These are phyloP conservation scores for Eurystomus gularis DNA, from an alignment of 2,113 vertebrate genomes.

Conservation along the genomic window DNA sequence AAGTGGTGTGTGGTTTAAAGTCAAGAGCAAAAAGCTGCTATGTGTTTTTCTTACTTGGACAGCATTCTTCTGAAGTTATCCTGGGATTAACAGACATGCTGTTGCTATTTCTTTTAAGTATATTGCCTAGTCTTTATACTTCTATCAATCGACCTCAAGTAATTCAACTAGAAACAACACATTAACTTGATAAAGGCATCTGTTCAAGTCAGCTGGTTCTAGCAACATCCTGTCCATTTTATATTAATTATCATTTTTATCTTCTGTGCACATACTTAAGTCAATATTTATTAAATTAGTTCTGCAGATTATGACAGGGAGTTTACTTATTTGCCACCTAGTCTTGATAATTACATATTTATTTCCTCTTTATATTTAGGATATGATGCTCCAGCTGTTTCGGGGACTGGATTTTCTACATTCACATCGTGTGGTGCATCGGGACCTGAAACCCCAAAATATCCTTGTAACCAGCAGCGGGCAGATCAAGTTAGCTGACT, in stretches of 20 bases:
- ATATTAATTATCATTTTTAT: neutral
- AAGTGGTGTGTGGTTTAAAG: neutral
- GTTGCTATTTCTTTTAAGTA: neutral
- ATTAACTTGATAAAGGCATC: neutral
- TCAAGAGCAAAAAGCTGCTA: neutral
- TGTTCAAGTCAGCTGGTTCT: neutral
- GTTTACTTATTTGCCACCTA: neutral
- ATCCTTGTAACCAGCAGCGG: constrained; percentile 96
- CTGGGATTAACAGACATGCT: neutral
- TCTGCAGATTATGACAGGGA: neutral
- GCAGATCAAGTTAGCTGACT: constrained; percentile 96
- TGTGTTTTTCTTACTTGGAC: neutral
- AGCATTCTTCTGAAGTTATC: neutral
- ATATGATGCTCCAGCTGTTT: constrained; percentile 98
- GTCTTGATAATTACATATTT: neutral
- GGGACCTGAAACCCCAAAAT: constrained; percentile 97
- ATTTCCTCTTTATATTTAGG: constrained; percentile 72
- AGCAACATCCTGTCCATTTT: neutral
- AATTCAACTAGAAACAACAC: neutral
- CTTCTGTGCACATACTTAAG: neutral
- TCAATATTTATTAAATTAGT: neutral
- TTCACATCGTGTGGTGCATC: constrained; percentile 95
- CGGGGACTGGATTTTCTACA: constrained; percentile 97
- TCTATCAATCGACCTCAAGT: neutral
- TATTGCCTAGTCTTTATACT: neutral